phyloP scores from a whole-genome alignment of 2,888 invertebrate genomes.

The Cabera pusaria region DNA sequence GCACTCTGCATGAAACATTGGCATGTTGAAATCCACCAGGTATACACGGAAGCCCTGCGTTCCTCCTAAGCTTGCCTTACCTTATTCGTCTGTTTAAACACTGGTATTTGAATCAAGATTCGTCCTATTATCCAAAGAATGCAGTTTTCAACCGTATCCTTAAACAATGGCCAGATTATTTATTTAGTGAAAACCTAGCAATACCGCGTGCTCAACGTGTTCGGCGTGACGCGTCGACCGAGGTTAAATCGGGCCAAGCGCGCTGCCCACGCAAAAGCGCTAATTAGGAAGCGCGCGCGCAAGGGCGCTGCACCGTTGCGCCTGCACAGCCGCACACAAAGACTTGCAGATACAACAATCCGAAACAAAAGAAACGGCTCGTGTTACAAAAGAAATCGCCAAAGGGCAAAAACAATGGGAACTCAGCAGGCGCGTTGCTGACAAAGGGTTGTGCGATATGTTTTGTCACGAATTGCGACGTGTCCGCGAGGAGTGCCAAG shows the following conservation, averaged over 20 bases:
- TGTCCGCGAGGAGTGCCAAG: slow-evolving; percentile 39
- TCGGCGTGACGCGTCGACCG: slow-evolving; percentile 56
- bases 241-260: slow-evolving; percentile 69
- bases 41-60: no score
- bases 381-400: slow-evolving; percentile 60
- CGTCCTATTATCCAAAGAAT: no score
- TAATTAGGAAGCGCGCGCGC: slow-evolving; percentile 78
- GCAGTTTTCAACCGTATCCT: not conserved
- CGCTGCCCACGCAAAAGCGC: slow-evolving; percentile 61
- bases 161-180: not conserved
- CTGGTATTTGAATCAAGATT: no score
- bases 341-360: slow-evolving; percentile 50
- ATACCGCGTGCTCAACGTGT: slow-evolving; percentile 37
- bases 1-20: no score
- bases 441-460: slow-evolving; percentile 64
- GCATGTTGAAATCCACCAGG: no score
- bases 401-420: slow-evolving; percentile 53
- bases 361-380: slow-evolving; percentile 53
- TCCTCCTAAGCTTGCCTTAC: no score
- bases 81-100: no score
- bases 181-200: slow-evolving; percentile 1
- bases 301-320: slow-evolving; percentile 68
- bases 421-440: slow-evolving; percentile 47
- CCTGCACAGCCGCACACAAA: slow-evolving; percentile 39
- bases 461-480: slow-evolving; percentile 51